Evolutionary conservation across 2,113 vertebrate genomes (phyloP).

Genomic region (Eulemur rufifrons): DNA sequence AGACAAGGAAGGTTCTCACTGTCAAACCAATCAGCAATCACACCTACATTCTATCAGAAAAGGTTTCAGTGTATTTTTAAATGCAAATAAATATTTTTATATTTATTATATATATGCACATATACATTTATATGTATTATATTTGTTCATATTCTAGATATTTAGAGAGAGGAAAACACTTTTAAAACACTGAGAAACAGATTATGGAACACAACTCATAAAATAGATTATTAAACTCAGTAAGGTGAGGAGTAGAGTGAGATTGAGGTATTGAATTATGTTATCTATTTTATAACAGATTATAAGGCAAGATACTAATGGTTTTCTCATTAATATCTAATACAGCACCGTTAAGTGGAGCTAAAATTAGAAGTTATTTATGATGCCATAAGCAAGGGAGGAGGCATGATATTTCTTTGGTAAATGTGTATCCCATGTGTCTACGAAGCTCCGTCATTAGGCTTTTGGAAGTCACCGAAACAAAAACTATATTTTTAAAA

Average conservation of each 20-base stretch:
- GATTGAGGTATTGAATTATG: background rate
- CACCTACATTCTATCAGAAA: background rate
- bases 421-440: background rate
- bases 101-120: background rate
- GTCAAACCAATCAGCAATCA: background rate
- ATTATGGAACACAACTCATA: background rate
- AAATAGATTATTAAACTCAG: background rate
- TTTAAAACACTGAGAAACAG: background rate
- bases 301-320: background rate
- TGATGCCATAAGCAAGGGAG: background rate
- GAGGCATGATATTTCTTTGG: background rate
- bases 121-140: background rate
- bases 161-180: background rate
- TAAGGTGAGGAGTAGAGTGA: slow-evolving; percentile 12
- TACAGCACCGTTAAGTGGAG: background rate
- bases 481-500: background rate
- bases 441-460: background rate
- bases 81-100: background rate
- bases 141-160: background rate
- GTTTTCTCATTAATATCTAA: background rate
- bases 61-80: background rate
- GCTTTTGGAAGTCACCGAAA: background rate
- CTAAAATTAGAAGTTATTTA: background rate
- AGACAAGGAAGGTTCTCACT: background rate
- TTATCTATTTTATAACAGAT: background rate